Percentiles rank a stretch among this genome's conserved stretches.
Conservation (phyloP, 2,113 vertebrate genomes). For the Embiotoca jacksoni region DNA sequence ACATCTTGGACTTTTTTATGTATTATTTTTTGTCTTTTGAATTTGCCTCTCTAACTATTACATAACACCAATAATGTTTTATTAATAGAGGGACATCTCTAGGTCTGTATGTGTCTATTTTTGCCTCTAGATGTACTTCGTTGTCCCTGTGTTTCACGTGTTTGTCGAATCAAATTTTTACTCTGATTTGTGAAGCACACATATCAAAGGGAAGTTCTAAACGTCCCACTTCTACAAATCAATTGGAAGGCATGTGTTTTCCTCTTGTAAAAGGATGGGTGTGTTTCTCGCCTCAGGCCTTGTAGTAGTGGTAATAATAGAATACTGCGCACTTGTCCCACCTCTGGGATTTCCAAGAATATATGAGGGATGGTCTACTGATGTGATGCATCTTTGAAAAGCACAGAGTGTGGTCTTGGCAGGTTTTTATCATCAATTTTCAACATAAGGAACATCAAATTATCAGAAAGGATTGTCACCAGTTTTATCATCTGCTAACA, state of each 20-base stretch:
- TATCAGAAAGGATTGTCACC: constrained; percentile 3
- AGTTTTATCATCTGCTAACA: constrained; percentile 24
- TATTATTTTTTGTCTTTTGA: no score
- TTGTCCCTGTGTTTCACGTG: not conserved
- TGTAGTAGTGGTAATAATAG: constrained; percentile 68
- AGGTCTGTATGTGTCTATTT: not conserved
- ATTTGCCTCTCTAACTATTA: no score
- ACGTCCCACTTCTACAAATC: constrained; percentile 65
- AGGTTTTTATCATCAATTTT: constrained; percentile 38
- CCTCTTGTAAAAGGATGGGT: constrained; percentile 74
- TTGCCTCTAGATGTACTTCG: not conserved
- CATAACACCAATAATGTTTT: no score
- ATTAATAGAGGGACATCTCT: no score
- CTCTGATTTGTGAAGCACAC: constrained; percentile 32
- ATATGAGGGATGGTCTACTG: constrained; percentile 63
- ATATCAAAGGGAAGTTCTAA: constrained; percentile 58
- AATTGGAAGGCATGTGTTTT: constrained; percentile 69
- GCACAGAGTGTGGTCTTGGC: constrained; percentile 69
- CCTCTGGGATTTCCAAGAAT: constrained; percentile 78
- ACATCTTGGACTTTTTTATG: not conserved
- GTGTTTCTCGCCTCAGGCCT: constrained; percentile 66
- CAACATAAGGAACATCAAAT: constrained; percentile 22
- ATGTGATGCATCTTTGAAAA: constrained; percentile 74
- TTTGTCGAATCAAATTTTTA: constrained; percentile 35
- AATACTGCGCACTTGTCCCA: constrained; percentile 59